These are phyloP conservation scores for Eupithecia inturbata DNA, from an alignment of 2,888 invertebrate species.

Conservation along the genomic window DNA sequence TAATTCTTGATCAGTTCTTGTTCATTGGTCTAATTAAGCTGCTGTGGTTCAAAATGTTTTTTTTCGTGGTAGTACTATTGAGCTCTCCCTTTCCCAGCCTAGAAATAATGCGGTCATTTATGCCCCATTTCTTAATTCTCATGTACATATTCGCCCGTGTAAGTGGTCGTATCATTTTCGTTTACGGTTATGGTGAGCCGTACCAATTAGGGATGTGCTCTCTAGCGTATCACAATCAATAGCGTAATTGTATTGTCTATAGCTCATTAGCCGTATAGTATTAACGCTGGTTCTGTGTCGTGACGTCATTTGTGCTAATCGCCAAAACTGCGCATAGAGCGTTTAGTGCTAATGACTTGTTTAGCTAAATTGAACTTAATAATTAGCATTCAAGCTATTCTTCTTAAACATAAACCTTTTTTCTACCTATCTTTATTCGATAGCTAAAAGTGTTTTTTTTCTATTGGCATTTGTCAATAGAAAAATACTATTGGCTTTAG, in stretches of 20 bases:
- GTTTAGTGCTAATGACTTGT: conserved; percentile 75
- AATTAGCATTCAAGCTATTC: neutral
- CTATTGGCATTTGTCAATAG: neutral
- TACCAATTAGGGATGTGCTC: conserved; percentile 42
- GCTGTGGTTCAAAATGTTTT: neutral
- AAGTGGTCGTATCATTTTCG: conserved; percentile 41
- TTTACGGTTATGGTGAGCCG: conserved; percentile 39
- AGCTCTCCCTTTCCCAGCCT: neutral
- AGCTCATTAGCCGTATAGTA: conserved; percentile 68
- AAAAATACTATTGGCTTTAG: too few relatives aligned
- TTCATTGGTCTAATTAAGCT: neutral
- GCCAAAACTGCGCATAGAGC: conserved; percentile 60
- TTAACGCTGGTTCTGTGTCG: conserved; percentile 58
- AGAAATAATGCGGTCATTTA: conserved; percentile 16
- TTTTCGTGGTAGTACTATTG: neutral
- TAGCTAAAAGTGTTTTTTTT: neutral
- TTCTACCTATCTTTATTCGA: neutral
- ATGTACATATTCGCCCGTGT: conserved; percentile 24
- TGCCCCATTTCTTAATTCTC: conserved; percentile 31
- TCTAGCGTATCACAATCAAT: conserved; percentile 54
- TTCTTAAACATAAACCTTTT: neutral
- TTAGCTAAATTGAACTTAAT: conserved; percentile 58
- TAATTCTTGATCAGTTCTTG: neutral
- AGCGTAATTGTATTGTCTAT: conserved; percentile 60
- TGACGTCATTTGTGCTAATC: conserved; percentile 69